These are phyloP conservation scores for Vipera ursinii DNA, from an alignment of 2,797 vertebrate genomes.

Conservation along the genomic window DNA sequence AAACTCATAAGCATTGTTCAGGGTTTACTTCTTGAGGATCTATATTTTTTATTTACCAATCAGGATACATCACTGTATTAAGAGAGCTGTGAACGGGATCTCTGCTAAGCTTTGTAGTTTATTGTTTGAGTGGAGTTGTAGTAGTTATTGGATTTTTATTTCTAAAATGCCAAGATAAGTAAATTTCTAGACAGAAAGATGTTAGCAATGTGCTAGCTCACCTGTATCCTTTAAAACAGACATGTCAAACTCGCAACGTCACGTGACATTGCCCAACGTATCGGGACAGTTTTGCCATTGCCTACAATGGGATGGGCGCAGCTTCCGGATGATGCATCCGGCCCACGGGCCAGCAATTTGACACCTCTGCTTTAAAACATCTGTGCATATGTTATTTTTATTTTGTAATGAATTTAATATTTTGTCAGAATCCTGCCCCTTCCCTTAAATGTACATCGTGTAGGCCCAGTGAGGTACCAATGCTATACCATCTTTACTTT, in stretches of 20 bases:
- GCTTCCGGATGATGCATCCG: too few species aligned
- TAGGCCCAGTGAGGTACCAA: background rate
- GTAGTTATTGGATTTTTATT: background rate
- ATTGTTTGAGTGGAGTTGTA: background rate
- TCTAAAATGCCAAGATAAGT: background rate
- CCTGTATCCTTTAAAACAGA: background rate
- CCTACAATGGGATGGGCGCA: too few species aligned
- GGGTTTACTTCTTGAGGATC: background rate
- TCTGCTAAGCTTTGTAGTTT: background rate
- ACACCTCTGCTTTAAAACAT: background rate
- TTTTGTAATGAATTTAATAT: background rate
- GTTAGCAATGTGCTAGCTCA: background rate
- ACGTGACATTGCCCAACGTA: too few species aligned
- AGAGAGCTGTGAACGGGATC: background rate
- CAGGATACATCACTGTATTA: background rate
- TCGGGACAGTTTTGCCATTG: too few species aligned
- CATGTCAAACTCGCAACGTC: too few species aligned
- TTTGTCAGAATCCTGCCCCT: background rate
- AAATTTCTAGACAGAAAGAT: background rate
- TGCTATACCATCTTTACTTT: background rate
- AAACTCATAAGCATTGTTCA: background rate
- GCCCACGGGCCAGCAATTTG: too few species aligned
- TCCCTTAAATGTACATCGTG: background rate
- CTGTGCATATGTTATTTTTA: background rate
- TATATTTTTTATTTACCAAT: background rate